Evolutionary conservation across 2,113 vertebrate species (phyloP).

Genomic region (Oreochromis niloticus): DNA sequence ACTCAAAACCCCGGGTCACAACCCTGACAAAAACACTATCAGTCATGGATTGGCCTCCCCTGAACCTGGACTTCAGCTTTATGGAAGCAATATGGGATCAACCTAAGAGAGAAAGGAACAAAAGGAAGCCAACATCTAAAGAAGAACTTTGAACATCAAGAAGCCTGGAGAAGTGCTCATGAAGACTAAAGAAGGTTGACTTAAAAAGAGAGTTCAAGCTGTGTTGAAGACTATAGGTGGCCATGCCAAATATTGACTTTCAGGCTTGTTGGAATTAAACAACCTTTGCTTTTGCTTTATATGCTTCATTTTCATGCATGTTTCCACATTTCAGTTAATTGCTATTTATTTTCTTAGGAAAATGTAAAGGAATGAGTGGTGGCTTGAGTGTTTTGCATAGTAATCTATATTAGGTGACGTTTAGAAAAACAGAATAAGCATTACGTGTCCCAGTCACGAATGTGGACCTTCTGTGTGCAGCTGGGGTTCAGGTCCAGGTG

Average conservation of each 20-base stretch:
- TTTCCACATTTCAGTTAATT: background rate
- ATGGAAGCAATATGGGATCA: background rate
- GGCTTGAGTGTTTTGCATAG: background rate
- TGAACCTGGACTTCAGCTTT: background rate
- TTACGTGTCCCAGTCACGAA: background rate
- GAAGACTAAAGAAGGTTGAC: background rate
- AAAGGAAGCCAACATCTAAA: background rate
- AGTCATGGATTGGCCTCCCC: background rate
- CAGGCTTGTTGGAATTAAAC: background rate
- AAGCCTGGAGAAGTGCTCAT: background rate
- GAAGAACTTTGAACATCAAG: background rate
- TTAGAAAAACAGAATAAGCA: background rate
- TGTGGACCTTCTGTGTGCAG: slow-evolving; percentile 11
- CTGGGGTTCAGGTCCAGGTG: slow-evolving; percentile 74
- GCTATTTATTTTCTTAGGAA: background rate
- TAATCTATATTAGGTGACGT: background rate
- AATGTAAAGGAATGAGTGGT: background rate
- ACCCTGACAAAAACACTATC: background rate
- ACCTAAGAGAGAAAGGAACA: background rate
- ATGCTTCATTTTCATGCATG: background rate
- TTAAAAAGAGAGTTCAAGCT: background rate
- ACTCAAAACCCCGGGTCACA: background rate
- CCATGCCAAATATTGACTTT: background rate
- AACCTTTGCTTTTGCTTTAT: background rate
- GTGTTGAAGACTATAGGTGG: background rate